Conservation (phyloP, 2,797 vertebrate species). For the Adrianichthys oophorus region DNA sequence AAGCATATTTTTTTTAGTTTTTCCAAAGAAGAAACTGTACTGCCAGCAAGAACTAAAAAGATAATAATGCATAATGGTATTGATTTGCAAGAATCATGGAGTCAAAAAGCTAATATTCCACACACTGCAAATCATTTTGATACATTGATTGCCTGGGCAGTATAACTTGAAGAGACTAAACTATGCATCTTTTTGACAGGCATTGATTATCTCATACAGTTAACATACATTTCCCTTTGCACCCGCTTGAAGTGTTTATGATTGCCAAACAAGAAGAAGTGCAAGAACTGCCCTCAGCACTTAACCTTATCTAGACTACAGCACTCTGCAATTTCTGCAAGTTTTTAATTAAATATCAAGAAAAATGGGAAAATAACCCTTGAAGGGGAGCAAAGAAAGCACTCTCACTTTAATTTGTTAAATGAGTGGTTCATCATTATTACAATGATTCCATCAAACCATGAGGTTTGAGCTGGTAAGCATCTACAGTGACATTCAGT, state of each 20-base stretch:
- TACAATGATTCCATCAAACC: conserved; percentile 56
- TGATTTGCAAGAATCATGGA: conserved; percentile 26
- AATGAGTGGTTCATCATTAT: conserved; percentile 65
- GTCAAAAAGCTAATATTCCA: conserved; percentile 34
- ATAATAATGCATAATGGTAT: conserved; percentile 38
- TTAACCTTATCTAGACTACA: conserved; percentile 61
- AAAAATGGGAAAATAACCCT: conserved; percentile 71
- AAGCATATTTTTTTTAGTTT: neutral
- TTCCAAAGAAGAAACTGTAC: conserved; percentile 12
- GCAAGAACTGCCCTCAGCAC: conserved; percentile 59
- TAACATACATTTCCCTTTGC: conserved; percentile 68
- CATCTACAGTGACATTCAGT: conserved; percentile 38
- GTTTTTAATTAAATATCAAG: conserved; percentile 73
- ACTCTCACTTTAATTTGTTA: conserved; percentile 70
- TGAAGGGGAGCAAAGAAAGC: conserved; percentile 54
- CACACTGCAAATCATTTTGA: conserved; percentile 49
- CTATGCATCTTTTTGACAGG: conserved; percentile 67
- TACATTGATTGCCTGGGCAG: conserved; percentile 42
- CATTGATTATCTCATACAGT: conserved; percentile 65
- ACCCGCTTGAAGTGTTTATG: conserved; percentile 67
- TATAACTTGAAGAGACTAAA: conserved; percentile 41
- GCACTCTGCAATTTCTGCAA: conserved; percentile 63
- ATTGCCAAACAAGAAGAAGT: conserved; percentile 63
- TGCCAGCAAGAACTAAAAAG: conserved; percentile 7
- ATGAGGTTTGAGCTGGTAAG: conserved; percentile 47